Evolutionary conservation across 1,140 invertebrate genomes (phyloP), one percentile per base, ranked within the genome.

Genomic region (Meteorus sp.): DNA sequence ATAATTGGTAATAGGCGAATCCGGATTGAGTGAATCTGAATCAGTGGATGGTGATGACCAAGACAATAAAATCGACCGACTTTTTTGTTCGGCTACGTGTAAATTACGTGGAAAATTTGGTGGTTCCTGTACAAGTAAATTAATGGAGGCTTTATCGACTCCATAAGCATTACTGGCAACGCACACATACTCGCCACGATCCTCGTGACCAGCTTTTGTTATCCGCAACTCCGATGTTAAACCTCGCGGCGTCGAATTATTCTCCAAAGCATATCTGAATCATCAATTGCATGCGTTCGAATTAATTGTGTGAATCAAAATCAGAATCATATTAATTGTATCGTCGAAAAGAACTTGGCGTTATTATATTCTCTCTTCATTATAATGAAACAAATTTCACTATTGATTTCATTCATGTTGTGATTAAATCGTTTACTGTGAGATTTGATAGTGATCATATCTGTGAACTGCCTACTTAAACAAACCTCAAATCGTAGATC

Each of bases 141-240:
- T 81, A 60, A 89, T 85, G 7, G 81, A 83, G 7, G 85, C 82
- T 54, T 84, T 82, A 68, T 90, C 89, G 27, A 84, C 82, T 1
- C 89, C 89, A 70, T 88, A 86, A 1, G 82, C 78, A 72, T 91
- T 92, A 51, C 78, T 81, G 1, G 88, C 88, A 9, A 82, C 76
- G 71, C 89, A 91, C 1, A 83, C 83, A 71, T 89, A 91, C 61
- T 88, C 84, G 1, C 85, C 87, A 4, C 84, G 83, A 70, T 91
- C 89, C 5, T 80, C 78, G 8, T 86, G 80, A 11, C 81, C 80
- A 1, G 85, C 83, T 58, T 85, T 83, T 17, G 78, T 72, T 51
- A 91, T 85, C 2, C 82, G 76, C 29, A 91, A 68, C 64, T 87
- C 84, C 0, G 85, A 87, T 22, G 80, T 71, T 4, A 85, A 72